Base-by-base conservation (phyloP, 2,113 vertebrate species). In the Lucifuga dentata region DNA sequence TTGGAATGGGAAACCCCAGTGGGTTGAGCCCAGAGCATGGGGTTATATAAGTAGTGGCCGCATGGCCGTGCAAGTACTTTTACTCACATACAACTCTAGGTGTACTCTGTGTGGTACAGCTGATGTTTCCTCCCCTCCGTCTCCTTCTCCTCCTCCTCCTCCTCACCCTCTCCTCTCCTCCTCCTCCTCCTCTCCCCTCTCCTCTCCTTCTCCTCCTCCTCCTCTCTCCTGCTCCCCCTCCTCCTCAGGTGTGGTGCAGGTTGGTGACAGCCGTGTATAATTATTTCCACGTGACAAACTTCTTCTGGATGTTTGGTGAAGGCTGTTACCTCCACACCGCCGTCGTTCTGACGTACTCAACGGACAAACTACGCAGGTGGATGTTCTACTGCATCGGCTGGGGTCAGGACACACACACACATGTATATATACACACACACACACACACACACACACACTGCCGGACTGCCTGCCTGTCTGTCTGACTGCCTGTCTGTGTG, bases 271-370 rank as follows among this genome's bases (percentile, higher is more conserved):
- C 96, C 0, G 94, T 94, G n/a, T 98, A 96, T 87, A 98, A 98
- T 75, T 98, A 98, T 33, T 98, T 98, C 89, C 95, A 97, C 0
- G 96, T 97, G 80, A 98, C 96, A 73, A 98, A 96, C 80, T 98
- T 98, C 74, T 98, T 98, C 92, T 98, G 96, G 96, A 98, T 98
- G 96, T 98, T 98, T 0, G 95, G 95, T 0, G 96, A 98, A 80
- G 96, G 96, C 8, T 98, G 96, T 76, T 98, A 98, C 83, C 94
- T 98, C 12, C 96, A 98, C 90, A 98, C 96, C 0, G 96, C 96
- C 71, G 95, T 98, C 0, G 96, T 96, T 20, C 93, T 98, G 81
- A 98, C 96, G 36, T 98, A 98, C 86, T 97, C 95, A 74, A 98
- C 95, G 0, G 95, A 96, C 90, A 94, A 94, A 58, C 93, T 98